Percentiles rank a stretch among this genome's conserved stretches.
These are phyloP conservation scores for Pollimyrus isidori DNA, from an alignment of 2,113 vertebrate genomes.

Conservation along the genomic window DNA sequence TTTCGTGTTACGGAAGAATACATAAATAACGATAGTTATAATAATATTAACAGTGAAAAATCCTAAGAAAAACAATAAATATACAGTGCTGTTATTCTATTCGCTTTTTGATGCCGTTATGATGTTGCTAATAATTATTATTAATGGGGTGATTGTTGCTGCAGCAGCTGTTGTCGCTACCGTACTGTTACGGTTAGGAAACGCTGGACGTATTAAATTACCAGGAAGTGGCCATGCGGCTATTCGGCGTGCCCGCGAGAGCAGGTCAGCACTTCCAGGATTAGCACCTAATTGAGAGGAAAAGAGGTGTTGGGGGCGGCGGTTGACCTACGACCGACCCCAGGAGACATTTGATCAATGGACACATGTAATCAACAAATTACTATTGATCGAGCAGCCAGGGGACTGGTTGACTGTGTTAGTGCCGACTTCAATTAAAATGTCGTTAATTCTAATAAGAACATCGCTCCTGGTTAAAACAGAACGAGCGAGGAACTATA, in stretches of 20 bases:
- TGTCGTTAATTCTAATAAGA: slow-evolving; percentile 6
- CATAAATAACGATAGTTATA: background rate
- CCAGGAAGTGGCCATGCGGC: background rate
- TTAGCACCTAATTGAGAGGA: slow-evolving; percentile 29
- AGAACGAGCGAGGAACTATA: background rate
- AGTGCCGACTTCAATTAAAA: slow-evolving; percentile 46
- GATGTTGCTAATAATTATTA: background rate
- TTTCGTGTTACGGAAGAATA: background rate
- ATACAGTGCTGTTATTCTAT: background rate
- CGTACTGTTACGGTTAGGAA: background rate
- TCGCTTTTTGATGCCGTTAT: background rate
- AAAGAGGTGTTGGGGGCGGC: slow-evolving; percentile 21
- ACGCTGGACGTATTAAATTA: background rate
- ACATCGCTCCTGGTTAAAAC: background rate
- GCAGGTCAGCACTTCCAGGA: slow-evolving; percentile 30
- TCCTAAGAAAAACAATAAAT: background rate
- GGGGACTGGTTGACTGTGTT: slow-evolving; percentile 37
- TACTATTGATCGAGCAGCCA: slow-evolving; percentile 53
- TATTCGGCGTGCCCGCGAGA: background rate
- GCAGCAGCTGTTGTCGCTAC: background rate
- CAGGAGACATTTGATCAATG: slow-evolving; percentile 52
- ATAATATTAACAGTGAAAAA: background rate
- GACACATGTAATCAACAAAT: slow-evolving; percentile 60
- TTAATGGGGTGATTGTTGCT: background rate
- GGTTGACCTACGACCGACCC: slow-evolving; percentile 32